Conservation (phyloP, 2,113 vertebrate genomes). For the Addax nasomaculatus region DNA sequence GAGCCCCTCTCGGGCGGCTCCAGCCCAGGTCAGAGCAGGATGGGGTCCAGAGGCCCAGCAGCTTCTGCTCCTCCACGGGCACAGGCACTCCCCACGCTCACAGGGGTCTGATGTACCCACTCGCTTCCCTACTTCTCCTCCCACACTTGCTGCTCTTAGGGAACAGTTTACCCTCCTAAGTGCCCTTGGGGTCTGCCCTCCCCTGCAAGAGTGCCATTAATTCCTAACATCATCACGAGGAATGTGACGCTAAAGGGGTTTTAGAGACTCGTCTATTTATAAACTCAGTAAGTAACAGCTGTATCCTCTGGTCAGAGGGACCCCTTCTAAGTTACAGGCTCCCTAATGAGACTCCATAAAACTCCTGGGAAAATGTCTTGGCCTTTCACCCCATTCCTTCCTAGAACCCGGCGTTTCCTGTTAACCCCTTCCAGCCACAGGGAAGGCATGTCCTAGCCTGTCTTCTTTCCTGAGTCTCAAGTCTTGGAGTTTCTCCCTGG, state of each 20-base stretch:
- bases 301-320: neutral
- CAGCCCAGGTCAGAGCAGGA: neutral
- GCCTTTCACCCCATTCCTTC: neutral
- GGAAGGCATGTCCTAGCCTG: neutral
- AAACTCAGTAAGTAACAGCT: neutral
- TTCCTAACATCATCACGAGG: neutral
- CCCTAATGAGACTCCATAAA: conserved; percentile 13
- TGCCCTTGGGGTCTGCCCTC: neutral
- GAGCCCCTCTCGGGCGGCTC: neutral
- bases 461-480: neutral
- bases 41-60: accelerated
- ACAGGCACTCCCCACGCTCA: neutral
- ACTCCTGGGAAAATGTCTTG: neutral
- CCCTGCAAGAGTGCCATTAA: neutral
- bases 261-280: conserved; percentile 42
- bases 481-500: neutral
- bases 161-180: accelerated
- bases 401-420: neutral
- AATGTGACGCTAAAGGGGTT: neutral
- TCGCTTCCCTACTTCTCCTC: neutral
- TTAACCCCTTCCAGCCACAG: neutral
- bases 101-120: accelerated
- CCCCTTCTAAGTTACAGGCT: neutral
- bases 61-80: accelerated
- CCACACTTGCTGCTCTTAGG: neutral